Evolutionary conservation across 2,888 invertebrate genomes (phyloP).

Genomic region (Tricholauxania praeusta): DNA sequence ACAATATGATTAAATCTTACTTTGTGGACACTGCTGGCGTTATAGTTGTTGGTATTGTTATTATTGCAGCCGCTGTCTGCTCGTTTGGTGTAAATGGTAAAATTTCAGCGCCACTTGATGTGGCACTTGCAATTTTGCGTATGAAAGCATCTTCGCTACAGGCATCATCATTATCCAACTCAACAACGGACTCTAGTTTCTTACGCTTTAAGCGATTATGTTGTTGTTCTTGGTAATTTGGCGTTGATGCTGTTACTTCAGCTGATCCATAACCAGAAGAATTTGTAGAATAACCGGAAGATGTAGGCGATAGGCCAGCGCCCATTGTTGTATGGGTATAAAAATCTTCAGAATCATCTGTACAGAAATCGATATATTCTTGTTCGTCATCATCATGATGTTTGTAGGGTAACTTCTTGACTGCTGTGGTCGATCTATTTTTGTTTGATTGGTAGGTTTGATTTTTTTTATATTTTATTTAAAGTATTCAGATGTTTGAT

Average conservation of each 20-base stretch:
- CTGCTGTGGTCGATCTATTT: conserved; percentile 54
- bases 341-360: conserved; percentile 54
- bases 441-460: conserved; percentile 33
- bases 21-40: conserved; percentile 44
- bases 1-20: conserved; percentile 47
- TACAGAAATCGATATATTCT: conserved; percentile 53
- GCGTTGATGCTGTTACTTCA: conserved; percentile 41
- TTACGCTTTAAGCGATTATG: conserved; percentile 57
- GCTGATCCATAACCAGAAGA: conserved; percentile 40
- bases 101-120: conserved; percentile 21
- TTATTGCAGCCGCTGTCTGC: conserved; percentile 32
- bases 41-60: conserved; percentile 43
- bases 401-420: conserved; percentile 51
- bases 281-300: conserved; percentile 43
- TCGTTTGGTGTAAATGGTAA: conserved; percentile 8
- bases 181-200: conserved; percentile 61
- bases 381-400: conserved; percentile 48
- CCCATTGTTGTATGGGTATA: conserved; percentile 19
- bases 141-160: conserved; percentile 68
- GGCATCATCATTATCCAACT: conserved; percentile 67
- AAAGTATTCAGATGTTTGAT: neutral
- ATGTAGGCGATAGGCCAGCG: conserved; percentile 41
- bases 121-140: conserved; percentile 62
- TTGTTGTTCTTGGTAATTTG: conserved; percentile 31
- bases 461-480: conserved; percentile 36